Evolutionary conservation across 2,888 invertebrate species (phyloP), one percentile per base, ranked within the genome.

Genomic region (Pilophorus perplexus): DNA sequence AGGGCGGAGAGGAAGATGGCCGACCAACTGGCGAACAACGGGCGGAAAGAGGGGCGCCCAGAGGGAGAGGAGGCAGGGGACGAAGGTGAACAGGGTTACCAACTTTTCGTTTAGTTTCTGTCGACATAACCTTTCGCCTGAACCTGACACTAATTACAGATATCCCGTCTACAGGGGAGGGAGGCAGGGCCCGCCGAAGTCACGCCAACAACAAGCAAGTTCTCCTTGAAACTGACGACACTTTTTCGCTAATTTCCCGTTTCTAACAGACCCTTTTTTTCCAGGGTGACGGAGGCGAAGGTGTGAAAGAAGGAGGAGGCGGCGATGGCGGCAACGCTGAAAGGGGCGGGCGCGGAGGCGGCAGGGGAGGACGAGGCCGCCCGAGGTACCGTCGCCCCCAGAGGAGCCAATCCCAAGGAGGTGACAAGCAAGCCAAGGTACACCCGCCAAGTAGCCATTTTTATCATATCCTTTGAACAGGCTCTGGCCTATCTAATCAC

Each of bases 301-400:
- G 67, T 10, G 60, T 33, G 5, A 64, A 64, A 23, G 72, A 71
- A 33, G 73, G 73, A 8, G 74, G 73, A 50, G 74, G 73, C 59
- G 74, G 73, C 28, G 74, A 72, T 14, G 73, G 72, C 22, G 72
- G 72, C 18, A 72, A 73, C 42, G 73, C 73, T 65, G 71, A 74
- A 55, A 72, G 75, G 57, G 74, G 74, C 69, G 73, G 73, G 37
- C 72, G 74, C 55, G 73, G 71, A 10, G 71, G 72, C 5, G 71
- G n/a, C n/a, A n/a, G n/a, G n/a, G n/a, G 73, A 10, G 66, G 72
- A 18, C 69, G 72, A 50, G 71, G 72, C 25, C 64, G 72, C 67
- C 70, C 70, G 18, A 60, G 69, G 57, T 69, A 67, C 62, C 55
- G 69, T 22, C 64, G 69, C 22, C 46, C 67, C 23, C 57, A 57